A percentile compares a stretch with the other conserved stretches of the same genome.
Evolutionary conservation across 2,888 invertebrate genomes (phyloP).

Genomic region (Patella caerulea): DNA sequence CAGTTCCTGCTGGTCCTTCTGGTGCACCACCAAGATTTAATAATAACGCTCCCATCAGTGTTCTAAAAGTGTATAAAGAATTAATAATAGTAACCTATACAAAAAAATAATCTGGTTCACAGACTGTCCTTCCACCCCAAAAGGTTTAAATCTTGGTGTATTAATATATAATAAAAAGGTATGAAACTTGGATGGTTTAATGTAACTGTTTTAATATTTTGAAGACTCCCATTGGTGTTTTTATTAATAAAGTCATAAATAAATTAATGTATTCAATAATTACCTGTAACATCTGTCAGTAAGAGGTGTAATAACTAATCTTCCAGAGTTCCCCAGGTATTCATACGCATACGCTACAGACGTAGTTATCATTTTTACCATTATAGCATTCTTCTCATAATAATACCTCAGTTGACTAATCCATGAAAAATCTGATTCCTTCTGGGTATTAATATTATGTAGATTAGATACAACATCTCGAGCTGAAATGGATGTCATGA

Average conservation of each 20-base stretch:
- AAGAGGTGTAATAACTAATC: constrained; percentile 71
- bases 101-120: no score
- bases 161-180: no score
- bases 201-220: background rate
- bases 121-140: no score
- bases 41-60: constrained; percentile 70
- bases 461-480: constrained; percentile 69
- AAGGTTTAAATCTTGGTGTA: no score
- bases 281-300: constrained; percentile 72
- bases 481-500: constrained; percentile 48
- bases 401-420: constrained; percentile 71
- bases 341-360: constrained; percentile 70
- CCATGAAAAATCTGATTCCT: constrained; percentile 69
- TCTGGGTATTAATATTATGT: constrained; percentile 46
- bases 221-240: no score
- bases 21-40: constrained; percentile 71
- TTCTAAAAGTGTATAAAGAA: constrained; percentile 48
- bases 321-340: constrained; percentile 70
- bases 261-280: background rate
- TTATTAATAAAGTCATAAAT: no score
- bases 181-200: background rate
- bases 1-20: constrained; percentile 71
- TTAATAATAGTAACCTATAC: background rate
- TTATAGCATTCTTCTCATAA: constrained; percentile 66
- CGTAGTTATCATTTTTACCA: constrained; percentile 71